These are phyloP conservation scores for Drosophila stalkeri DNA, from an alignment of 2,888 invertebrate species.

Conservation along the genomic window DNA sequence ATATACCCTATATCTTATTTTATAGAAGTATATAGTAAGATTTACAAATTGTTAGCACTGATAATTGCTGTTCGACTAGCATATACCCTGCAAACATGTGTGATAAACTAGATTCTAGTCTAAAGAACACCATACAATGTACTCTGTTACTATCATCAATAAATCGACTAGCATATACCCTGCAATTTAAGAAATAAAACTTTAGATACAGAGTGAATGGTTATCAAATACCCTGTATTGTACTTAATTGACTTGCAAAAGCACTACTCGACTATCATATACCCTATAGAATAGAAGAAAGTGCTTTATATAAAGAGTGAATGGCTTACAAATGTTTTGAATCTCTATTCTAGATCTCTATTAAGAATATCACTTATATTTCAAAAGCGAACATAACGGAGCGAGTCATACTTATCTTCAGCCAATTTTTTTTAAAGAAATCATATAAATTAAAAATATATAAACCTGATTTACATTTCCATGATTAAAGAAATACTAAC, in stretches of 20 bases:
- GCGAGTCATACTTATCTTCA: background rate
- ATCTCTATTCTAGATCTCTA: background rate
- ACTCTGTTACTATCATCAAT: no score
- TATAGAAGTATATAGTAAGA: fast-evolving
- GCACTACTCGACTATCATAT: no score
- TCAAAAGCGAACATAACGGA: background rate
- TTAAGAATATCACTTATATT: background rate
- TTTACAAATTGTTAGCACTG: background rate
- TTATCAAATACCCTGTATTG: background rate
- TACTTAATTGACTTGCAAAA: background rate
- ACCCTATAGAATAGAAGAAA: no score
- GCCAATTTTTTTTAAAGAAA: background rate
- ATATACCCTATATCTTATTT: background rate
- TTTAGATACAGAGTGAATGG: background rate
- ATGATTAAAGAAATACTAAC: background rate
- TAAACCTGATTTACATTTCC: background rate
- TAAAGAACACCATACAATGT: no score
- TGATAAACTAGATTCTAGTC: no score
- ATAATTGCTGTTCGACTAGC: background rate
- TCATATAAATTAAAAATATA: background rate
- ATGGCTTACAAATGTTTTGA: background rate
- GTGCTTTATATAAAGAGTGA: background rate
- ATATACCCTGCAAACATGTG: background rate
- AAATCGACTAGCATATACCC: background rate
- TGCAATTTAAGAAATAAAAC: background rate